Evolutionary conservation across 1,140 invertebrate species (phyloP), one percentile per base, ranked within the genome.

Genomic region (Triops cancriformis): DNA sequence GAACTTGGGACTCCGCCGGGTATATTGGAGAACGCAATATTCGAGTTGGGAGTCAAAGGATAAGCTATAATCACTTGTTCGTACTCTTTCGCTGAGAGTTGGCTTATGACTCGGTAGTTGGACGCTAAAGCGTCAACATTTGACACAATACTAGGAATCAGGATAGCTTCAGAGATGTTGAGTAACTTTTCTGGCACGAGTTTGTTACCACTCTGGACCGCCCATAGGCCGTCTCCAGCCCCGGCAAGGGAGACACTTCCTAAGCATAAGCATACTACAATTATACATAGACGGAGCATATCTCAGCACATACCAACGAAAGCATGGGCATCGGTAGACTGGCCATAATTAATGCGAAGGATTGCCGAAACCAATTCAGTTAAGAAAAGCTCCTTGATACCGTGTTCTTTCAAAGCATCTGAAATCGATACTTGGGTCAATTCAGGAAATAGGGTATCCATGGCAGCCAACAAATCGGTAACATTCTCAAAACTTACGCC

Each of bases 141-240:
- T 14, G 31, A 81, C 9, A 87, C 85, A 79, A 82, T 80, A 26
- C 80, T 82, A 73, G 82, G 81, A 45, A 87, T 81, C 26, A 88
- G 77, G 27, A 82, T 84, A 45, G 86, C 84, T 72, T 85, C 78
- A 0, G 86, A 84, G 45, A 82, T 81, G 77, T 85, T 80, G 7
- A 88, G 51, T 4, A 89, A 81, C 42, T 83, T 83, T 80, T 85
- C 82, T 3, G 85, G 83, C 79, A 91, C 85, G 80, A 83, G 77
- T 81, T 88, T 88, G 80, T 92, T 91, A 77, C 91, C 91, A 74
- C 87, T 88, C 81, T 88, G 84, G 14, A 91, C 85, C 18, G 88
- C 83, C 89, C 89, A 91, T 23, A 91, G 82, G 7, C 85, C 83
- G 42, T 82, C 81, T 74, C 84, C 85, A 4, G 86, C 85, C 27